Percentiles rank a stretch among this genome's conserved stretches.
Conservation (phyloP, 2,888 invertebrate genomes). For the Cosmorhoe ocellata region DNA sequence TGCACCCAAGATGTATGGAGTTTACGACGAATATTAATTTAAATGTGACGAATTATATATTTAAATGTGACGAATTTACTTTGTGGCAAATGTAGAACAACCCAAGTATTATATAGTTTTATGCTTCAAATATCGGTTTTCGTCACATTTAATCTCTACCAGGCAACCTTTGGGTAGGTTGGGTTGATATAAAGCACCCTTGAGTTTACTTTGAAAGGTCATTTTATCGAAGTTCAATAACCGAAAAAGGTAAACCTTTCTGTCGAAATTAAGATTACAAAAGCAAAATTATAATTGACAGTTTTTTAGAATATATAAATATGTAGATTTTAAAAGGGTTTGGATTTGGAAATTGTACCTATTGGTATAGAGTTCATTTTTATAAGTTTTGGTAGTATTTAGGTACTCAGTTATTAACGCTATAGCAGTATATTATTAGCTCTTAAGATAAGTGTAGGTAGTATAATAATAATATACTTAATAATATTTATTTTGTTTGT, state of each 20-base stretch:
- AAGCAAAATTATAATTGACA: conserved; percentile 1
- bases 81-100: too few species aligned
- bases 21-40: too few species aligned
- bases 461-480: too few species aligned
- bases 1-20: too few species aligned
- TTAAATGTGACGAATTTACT: too few species aligned
- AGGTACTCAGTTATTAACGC: conserved; percentile 3
- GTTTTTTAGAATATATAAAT: neutral
- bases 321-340: conserved; percentile 1
- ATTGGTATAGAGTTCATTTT: neutral
- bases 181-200: neutral
- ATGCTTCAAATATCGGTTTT: too few species aligned
- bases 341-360: conserved; percentile 1
- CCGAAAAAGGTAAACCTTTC: conserved; percentile 3
- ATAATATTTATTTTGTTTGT: too few species aligned
- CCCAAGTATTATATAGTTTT: too few species aligned
- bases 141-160: too few species aligned
- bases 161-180: too few species aligned
- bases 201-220: neutral
- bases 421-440: neutral
- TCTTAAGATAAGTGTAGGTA: too few species aligned
- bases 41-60: too few species aligned
- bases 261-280: conserved; percentile 2
- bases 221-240: neutral
- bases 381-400: neutral